Base-by-base conservation (phyloP, 2,797 vertebrate genomes). In the Lateolabrax maculatus region DNA sequence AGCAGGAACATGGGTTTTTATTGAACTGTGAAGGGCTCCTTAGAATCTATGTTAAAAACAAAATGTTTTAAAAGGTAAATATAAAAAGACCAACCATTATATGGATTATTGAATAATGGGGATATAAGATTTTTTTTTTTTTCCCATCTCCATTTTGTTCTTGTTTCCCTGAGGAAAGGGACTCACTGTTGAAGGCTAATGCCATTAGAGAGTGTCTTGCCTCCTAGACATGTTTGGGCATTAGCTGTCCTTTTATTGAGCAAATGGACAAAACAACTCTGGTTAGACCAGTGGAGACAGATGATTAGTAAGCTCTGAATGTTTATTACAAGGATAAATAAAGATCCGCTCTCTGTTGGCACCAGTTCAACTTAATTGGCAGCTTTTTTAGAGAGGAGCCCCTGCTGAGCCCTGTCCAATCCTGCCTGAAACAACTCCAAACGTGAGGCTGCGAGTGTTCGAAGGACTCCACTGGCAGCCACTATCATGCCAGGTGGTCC, bases 321-420 rank as follows among this genome's bases (percentile, higher is more conserved):
- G 89, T 92, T 94, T 93, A 92, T 92, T 91, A 91, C 75, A 72
- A 77, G 87, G 90, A 93, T 90, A 93, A 93, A 95, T 93, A 94
- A 92, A 94, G 89, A 93, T 88, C 87, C 63, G 76, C 81, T 92
- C 88, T 89, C 86, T 60, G 80, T 73, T 95, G 94, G 94, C 93
- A 87, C 63, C 75, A 8, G 86, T 83, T 92, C 92, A 89, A 87
- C 89, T 87, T 94, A 93, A 95, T 91, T 95, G 94, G 93, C 92
- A 93, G 90, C 39, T 80, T 86, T 92, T 91, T 91, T 87, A 92
- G 87, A 89, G 55, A 87, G 63, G 82, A 86, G 79, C 79, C 81
- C 90, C 90, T 34, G 87, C 89, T 83, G 88, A 83, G 89, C 53
- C 41, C 82, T 63, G 72, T 84, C 85, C 80, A 77, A 79, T 81